These are phyloP conservation scores for Linurgus olivaceus DNA, from an alignment of 2,797 vertebrate species.

Conservation along the genomic window DNA sequence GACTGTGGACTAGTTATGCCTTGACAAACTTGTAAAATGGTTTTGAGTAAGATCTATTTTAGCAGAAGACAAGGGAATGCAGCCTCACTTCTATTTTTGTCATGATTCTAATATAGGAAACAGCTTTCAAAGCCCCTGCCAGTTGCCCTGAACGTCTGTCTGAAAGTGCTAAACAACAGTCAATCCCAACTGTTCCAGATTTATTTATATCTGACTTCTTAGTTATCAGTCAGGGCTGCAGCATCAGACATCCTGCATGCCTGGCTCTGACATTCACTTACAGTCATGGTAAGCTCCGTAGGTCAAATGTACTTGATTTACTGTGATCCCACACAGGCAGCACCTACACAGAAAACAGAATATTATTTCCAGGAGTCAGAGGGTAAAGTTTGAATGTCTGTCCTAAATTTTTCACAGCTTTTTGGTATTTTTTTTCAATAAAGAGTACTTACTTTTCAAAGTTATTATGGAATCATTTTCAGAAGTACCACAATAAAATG, in stretches of 20 bases:
- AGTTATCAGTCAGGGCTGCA: slow-evolving; percentile 56
- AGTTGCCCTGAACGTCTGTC: slow-evolving; percentile 69
- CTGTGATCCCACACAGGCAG: neutral
- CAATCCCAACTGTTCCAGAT: slow-evolving; percentile 74
- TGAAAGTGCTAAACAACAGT: slow-evolving; percentile 69
- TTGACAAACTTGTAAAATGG: slow-evolving; percentile 1
- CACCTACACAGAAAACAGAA: neutral
- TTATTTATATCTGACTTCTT: slow-evolving; percentile 76
- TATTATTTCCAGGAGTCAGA: neutral
- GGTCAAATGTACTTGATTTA: neutral
- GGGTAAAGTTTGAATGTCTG: neutral
- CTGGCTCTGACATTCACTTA: neutral
- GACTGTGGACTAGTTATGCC: neutral
- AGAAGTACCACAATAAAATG: neutral
- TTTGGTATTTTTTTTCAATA: neutral
- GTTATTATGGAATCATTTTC: neutral
- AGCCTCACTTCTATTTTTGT: slow-evolving; percentile 65
- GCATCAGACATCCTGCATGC: slow-evolving; percentile 4
- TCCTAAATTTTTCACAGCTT: neutral
- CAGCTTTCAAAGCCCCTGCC: slow-evolving; percentile 63
- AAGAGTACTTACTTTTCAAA: neutral
- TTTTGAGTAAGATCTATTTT: slow-evolving; percentile 61
- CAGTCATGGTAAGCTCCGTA: neutral
- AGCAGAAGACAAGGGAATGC: slow-evolving; percentile 57
- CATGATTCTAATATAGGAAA: slow-evolving; percentile 64